These are phyloP conservation scores for Dynastes grantii DNA, from an alignment of 2,888 invertebrate species.

Conservation along the genomic window DNA sequence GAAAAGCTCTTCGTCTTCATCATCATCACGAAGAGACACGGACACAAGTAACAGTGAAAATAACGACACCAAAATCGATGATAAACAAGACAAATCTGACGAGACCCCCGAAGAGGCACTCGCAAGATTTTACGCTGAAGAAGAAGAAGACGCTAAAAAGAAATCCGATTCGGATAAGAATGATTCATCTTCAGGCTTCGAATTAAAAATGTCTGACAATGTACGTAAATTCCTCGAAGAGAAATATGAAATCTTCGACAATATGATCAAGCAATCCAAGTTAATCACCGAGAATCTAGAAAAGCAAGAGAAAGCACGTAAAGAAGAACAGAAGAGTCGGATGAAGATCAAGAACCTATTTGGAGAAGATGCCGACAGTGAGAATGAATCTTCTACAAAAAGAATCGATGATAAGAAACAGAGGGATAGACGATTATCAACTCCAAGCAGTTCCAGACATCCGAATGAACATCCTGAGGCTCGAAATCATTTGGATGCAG, in stretches of 20 bases:
- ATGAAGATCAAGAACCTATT: slow-evolving; percentile 56
- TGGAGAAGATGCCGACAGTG: slow-evolving; percentile 57
- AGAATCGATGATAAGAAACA: slow-evolving; percentile 10
- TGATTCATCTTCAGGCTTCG: slow-evolving; percentile 7
- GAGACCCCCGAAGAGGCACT: slow-evolving; percentile 35
- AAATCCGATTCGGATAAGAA: background rate
- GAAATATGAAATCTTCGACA: slow-evolving; percentile 49
- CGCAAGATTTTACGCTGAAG: slow-evolving; percentile 7
- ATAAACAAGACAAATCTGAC: background rate
- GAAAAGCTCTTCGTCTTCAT: slow-evolving; percentile 13
- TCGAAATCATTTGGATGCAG: background rate
- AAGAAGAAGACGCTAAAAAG: background rate
- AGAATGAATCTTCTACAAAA: slow-evolving; percentile 35
- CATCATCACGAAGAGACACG: background rate
- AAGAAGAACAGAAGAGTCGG: slow-evolving; percentile 30
- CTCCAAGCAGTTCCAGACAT: slow-evolving; percentile 31
- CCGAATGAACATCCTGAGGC: background rate
- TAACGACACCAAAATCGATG: background rate
- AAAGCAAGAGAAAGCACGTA: slow-evolving; percentile 27
- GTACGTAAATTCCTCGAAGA: slow-evolving; percentile 49
- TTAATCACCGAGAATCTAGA: slow-evolving; percentile 38
- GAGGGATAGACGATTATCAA: slow-evolving; percentile 10
- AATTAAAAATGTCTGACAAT: slow-evolving; percentile 48
- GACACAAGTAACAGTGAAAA: background rate
- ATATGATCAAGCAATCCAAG: slow-evolving; percentile 50